Base-by-base conservation (phyloP, 2,113 vertebrate species). In the Eubucco bourcierii region DNA sequence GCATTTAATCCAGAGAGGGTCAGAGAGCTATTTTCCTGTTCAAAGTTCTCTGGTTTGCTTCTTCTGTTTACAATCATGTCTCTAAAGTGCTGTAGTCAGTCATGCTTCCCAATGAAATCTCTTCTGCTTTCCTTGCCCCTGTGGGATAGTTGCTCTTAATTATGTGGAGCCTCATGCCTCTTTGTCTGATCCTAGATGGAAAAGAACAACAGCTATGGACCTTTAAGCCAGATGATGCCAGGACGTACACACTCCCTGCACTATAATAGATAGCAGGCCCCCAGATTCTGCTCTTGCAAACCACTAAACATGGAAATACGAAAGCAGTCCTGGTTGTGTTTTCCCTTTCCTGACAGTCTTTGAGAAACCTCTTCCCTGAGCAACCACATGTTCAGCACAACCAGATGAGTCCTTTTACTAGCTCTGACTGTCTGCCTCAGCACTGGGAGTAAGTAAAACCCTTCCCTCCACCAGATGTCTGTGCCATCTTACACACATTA, bases 11-110 rank as follows among this genome's bases (percentile, higher is more conserved):
- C 90, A 88, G 89, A 93, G 85, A 97, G 92, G 95, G 96, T 96
- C 95, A 96, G 97, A 94, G 81, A 94, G 63, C 84, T 97, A 87
- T 97, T 98, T 98, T 97, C 90, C 95, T 97, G 90, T 94, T 95
- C 93, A 97, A 97, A 27, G 27, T 86, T 80, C 76, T 83, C 84
- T 88, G 87, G 76, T 96, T 96, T 97, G 55, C 78, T 64, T 80
- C 73, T 94, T 90, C 90, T 96, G 92, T 93, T 97, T 95, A 85
- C 60, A 83, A 60, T 95, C 87, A 87, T 94, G 93, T 94, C 95
- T 95, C 96, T 95, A 82, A 96, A 96, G 90, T 64, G 90, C 85
- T 96, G 76, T 67, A 95, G 90, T 83, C 34, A 50, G 79, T 52
- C 59, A 72, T 86, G 41, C 90, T 95, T 96, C 87, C 82, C 88